Evolutionary conservation across 1,140 invertebrate genomes (phyloP).

Genomic region (Bombus difficillimus): DNA sequence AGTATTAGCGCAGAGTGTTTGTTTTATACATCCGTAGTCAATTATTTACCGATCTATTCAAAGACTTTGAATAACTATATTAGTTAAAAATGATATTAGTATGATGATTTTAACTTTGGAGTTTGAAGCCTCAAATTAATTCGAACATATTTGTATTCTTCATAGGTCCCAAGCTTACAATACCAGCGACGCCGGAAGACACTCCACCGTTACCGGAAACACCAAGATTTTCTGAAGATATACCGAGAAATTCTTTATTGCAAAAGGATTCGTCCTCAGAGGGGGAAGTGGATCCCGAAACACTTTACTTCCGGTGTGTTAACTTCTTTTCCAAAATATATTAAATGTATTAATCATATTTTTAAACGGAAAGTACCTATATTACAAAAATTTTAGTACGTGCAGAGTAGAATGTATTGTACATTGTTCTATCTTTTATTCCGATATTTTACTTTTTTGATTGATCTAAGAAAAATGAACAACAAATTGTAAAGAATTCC

Average conservation of each 20-base stretch:
- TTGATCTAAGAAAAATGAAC: not conserved
- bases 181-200: constrained; percentile 65
- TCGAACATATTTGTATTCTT: constrained; percentile 4
- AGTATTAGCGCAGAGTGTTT: not conserved
- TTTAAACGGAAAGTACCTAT: not conserved
- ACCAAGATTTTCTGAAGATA: constrained; percentile 70
- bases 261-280: constrained; percentile 55
- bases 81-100: not conserved
- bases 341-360: not conserved
- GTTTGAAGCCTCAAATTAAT: not conserved
- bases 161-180: constrained; percentile 75
- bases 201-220: constrained; percentile 71
- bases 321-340: not conserved
- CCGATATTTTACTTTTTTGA: not conserved
- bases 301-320: constrained; percentile 78
- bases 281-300: constrained; percentile 73
- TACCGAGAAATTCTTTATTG: constrained; percentile 50
- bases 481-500: not conserved
- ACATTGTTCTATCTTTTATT: not conserved
- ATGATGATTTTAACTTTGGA: not conserved
- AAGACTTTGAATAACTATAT: not conserved
- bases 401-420: too few relatives aligned
- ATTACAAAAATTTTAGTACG: too few relatives aligned
- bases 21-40: not conserved
- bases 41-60: not conserved